phyloP scores from a whole-genome alignment of 2,797 vertebrate species.

The Gadopsis bispinosus region DNA sequence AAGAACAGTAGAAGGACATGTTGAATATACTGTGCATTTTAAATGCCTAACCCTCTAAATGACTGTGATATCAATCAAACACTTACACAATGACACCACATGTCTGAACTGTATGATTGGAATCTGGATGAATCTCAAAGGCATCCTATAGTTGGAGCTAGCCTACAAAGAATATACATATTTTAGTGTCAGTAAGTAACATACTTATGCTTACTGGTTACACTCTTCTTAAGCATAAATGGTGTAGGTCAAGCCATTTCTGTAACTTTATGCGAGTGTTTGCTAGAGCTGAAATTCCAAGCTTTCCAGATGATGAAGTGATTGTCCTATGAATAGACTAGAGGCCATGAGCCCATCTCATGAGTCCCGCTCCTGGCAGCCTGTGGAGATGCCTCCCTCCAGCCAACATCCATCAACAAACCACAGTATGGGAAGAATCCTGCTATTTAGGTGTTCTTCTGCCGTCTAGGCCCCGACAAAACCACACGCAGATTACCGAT shows the following conservation, averaged over 20 bases:
- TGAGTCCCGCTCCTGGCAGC: constrained; percentile 61
- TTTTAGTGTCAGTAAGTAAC: background rate
- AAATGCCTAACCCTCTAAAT: background rate
- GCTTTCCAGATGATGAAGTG: constrained; percentile 61
- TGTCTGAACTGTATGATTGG: background rate
- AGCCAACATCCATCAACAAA: constrained; percentile 74
- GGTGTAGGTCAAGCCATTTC: constrained; percentile 8
- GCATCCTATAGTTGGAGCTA: background rate
- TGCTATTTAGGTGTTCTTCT: constrained; percentile 78
- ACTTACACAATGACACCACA: background rate
- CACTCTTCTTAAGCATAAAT: constrained; percentile 16
- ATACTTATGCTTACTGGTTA: background rate
- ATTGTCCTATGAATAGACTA: constrained; percentile 63
- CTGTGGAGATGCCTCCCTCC: constrained; percentile 47
- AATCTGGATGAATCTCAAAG: background rate
- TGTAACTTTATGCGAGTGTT: constrained; percentile 28
- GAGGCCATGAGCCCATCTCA: constrained; percentile 55
- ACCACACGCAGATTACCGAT: constrained; percentile 73
- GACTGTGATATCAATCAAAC: background rate
- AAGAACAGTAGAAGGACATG: background rate
- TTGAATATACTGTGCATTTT: background rate
- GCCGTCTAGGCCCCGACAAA: constrained; percentile 64
- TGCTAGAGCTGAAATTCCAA: constrained; percentile 36
- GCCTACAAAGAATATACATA: background rate
- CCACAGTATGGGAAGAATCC: constrained; percentile 79